Evolutionary conservation across 2,797 vertebrate species (phyloP), one percentile per base, ranked within the genome.

Genomic region (Hoplostethus mediterraneus): DNA sequence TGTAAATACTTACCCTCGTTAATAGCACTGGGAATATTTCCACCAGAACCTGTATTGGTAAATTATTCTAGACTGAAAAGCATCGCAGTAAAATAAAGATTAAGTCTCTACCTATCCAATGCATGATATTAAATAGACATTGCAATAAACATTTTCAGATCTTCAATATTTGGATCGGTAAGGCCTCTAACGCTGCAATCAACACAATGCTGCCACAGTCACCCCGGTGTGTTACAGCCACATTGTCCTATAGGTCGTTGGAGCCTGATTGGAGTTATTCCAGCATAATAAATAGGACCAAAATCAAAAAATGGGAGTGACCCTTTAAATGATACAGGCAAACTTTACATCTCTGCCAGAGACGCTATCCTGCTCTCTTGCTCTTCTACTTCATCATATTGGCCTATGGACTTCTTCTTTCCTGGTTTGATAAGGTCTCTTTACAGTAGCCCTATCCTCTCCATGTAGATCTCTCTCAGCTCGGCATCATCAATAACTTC

Each of bases 401-500:
- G 45, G 14, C 45, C 16, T 54, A 11, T 63, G 60, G 54, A 17
- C 49, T 10, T 45, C 67, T 30, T 66, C 55, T 61, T 48, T 63
- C 59, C 49, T 60, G 47, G 67, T 86, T 80, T 81, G 82, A 79
- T 80, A 68, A 48, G 73, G 79, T 73, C 49, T 81, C 66, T 25
- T 76, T 70, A 63, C 68, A 61, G 60, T 17, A 1, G 51, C 55
- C 53, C 2, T 4, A 51, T 75, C 60, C 80, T 75, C 76, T 83
- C 79, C 88, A 81, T 89, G 90, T 88, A 89, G 84, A 90, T 90
- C 90, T 91, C 67, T 67, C 85, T 81, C 72, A 55, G 82, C 82
- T 77, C 72, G 58, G 64, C 81, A 90, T 86, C 91, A 93, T 92
- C 91, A 93, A 92, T 93, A 93, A 92, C 86, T 88, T 88, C 87